Base-by-base conservation (phyloP, 1,140 invertebrate species). In the Bombyx mandarina region DNA sequence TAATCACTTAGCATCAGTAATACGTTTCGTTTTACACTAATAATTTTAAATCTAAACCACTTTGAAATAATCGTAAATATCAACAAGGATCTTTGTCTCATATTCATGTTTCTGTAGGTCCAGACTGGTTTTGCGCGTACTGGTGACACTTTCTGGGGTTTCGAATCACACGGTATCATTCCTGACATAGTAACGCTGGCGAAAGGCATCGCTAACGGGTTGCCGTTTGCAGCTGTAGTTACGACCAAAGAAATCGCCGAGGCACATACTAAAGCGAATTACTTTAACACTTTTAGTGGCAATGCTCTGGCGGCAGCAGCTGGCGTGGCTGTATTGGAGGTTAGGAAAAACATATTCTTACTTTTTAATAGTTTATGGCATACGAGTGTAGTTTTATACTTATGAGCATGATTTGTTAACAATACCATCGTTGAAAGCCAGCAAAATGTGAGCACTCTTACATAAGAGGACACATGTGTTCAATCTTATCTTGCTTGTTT, bases 271-370 rank as follows among this genome's bases (percentile, higher is more conserved):
- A 88, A 91, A 66, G 96, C 95, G 0, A 75, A 91, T 7, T 96
- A 98, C 88, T 99, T 99, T 76, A 99, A 99, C 77, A 99, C 98
- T 0, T 99, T 94, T 81, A 97, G 96, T 7, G 98, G 98, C 7
- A 99, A 98, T 89, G 96, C 98, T 1, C 67, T 99, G 63, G 94
- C 96, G 6, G 96, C 92, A 69, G 91, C 94, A 44, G 94, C 95
- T 8, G 98, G 97, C 26, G 91, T 94, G 49, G 91, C 96, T 10
- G 97, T 99, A 47, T 86, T 99, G 49, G 94, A 99, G 69, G 97
- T 96, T 88, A 87, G 63, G 22, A 35, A 35, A 6, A 35, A 10
- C 42, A 35, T 10, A 7, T 10, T 10, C n/a, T 51, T 22, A 26
- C 0, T 26, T 51, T 6, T 35, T 47, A 3, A 45, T 45, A 45